phyloP scores from a whole-genome alignment of 1,140 invertebrate genomes.

The Magallana ariakensis region DNA sequence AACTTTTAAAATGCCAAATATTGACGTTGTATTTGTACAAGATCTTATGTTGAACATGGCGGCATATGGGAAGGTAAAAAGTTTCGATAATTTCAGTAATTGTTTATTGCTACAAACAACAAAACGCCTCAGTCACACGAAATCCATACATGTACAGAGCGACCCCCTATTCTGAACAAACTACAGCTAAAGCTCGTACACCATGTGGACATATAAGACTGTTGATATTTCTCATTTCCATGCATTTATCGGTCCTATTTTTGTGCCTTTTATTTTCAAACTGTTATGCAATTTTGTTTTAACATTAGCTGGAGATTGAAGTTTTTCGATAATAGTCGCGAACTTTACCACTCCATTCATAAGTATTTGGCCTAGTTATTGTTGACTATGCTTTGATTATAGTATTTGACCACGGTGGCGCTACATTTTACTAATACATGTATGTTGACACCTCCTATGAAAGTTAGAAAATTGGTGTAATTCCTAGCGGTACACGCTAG shows the following conservation, averaged over 20 bases:
- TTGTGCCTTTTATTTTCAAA: neutral
- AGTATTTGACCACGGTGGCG: neutral
- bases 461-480: too few species aligned
- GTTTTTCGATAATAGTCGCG: constrained; percentile 11
- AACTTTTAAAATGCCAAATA: constrained; percentile 37
- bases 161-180: neutral
- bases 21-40: constrained; percentile 17
- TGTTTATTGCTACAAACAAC: constrained; percentile 27
- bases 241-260: neutral
- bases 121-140: neutral
- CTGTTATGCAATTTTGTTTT: constrained; percentile 35
- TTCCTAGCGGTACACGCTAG: too few species aligned
- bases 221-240: constrained; percentile 28
- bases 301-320: constrained; percentile 18
- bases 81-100: neutral
- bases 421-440: too few species aligned
- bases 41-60: neutral
- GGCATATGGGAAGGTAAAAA: neutral
- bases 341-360: neutral
- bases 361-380: neutral
- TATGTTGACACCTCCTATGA: too few species aligned
- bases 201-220: neutral
- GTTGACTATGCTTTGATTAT: neutral
- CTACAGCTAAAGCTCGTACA: neutral
- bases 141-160: neutral